Evolutionary conservation across 2,888 invertebrate species (phyloP).

Genomic region (Operophtera brumata): DNA sequence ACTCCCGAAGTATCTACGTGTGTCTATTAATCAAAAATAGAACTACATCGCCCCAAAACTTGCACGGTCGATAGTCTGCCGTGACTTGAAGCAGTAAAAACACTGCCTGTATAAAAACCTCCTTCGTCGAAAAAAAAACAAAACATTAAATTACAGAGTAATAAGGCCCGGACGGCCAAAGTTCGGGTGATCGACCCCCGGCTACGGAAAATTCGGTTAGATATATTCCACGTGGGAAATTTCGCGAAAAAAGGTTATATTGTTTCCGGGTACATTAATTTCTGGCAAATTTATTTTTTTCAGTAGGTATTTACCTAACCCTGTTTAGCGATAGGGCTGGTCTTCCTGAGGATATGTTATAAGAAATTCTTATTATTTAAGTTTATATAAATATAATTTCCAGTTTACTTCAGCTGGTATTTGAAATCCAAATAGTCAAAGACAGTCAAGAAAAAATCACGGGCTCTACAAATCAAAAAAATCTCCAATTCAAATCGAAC

Average conservation of each 20-base stretch:
- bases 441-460: background rate
- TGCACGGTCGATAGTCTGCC: slow-evolving; percentile 69
- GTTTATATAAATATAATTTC: background rate
- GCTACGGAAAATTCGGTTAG: slow-evolving; percentile 47
- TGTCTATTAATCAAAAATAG: slow-evolving; percentile 51
- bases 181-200: slow-evolving; percentile 69
- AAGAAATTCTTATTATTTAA: background rate
- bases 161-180: slow-evolving; percentile 65
- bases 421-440: background rate
- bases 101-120: slow-evolving; percentile 61
- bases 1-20: slow-evolving; percentile 23
- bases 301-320: slow-evolving; percentile 22
- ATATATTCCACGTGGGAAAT: slow-evolving; percentile 77
- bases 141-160: slow-evolving; percentile 76
- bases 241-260: slow-evolving; percentile 51
- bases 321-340: slow-evolving; percentile 13
- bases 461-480: background rate
- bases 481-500: slow-evolving; percentile 14
- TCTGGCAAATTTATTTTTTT: slow-evolving; percentile 34
- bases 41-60: slow-evolving; percentile 33
- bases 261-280: slow-evolving; percentile 37
- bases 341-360: background rate
- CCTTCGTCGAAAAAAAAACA: slow-evolving; percentile 60
- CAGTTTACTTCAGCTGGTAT: background rate
- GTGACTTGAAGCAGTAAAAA: slow-evolving; percentile 74